Evolutionary conservation across 2,888 invertebrate genomes (phyloP), one percentile per base, ranked within the genome.

Genomic region (Orthosia gracilis): DNA sequence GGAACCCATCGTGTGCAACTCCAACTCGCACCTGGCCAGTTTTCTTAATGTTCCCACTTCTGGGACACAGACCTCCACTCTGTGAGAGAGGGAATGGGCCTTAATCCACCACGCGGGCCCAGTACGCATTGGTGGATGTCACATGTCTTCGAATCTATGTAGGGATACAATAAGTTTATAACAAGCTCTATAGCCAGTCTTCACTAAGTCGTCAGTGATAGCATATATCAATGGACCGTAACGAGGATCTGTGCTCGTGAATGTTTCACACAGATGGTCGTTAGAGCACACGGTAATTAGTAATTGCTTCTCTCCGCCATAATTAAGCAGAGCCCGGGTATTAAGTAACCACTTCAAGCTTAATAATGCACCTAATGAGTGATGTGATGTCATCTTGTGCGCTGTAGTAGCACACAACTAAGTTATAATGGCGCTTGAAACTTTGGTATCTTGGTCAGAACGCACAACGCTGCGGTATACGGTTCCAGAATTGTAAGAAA

Each of bases 241-340:
- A 84, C 57, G 73, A 84, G 70, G 58, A 74, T 54, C 68, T 63
- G 58, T 58, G 65, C 63, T 73, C 84, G 69, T 76, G 64, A 73
- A 83, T 85, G 74, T 73, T 75, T 69, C 67, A 61, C 63, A 70
- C 58, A 85, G 66, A 80, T 83, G 86, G 77, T 85, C 76, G 80
- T 84, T 83, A 83, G 73, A 63, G 55, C 73, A 72, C 66, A 67
- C 73, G 59, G 74, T 84, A 83, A 84, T 85, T 77, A 85, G 80
- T 85, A 80, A 84, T 80, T 75, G 80, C 84, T 80, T 75, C 83
- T 71, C 83, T 83, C 21, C 49, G 52, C 61, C 64, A 83, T 77
- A 83, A 84, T 83, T 74, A 80, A 83, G 77, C 77, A 73, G 58
- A 70, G 79, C 67, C 67, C 69, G 49, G 31, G 70, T 71, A 80